A percentile compares a stretch with the other conserved stretches of the same genome.
Evolutionary conservation across 1,140 invertebrate genomes (phyloP).

Genomic region (Aphaenogaster ashmeadi): DNA sequence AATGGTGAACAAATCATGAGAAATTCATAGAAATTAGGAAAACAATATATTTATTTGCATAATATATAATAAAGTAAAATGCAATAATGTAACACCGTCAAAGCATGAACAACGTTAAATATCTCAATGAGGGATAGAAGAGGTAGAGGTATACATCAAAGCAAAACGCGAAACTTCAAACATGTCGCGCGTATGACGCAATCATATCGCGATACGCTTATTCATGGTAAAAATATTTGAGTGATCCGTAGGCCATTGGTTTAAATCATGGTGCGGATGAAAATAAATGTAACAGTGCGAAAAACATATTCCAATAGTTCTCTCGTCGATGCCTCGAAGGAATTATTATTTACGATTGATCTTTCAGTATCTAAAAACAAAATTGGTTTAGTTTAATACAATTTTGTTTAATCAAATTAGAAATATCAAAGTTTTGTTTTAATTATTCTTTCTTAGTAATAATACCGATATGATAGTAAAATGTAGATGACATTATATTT

Average conservation of each 20-base stretch:
- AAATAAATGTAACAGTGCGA: conserved; percentile 17
- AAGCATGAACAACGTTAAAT: conserved; percentile 74
- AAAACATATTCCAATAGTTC: conserved; percentile 25
- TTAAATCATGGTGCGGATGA: neutral
- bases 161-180: conserved; percentile 71
- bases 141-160: conserved; percentile 71
- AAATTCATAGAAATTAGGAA: conserved; percentile 65
- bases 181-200: neutral
- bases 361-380: conserved; percentile 11
- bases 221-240: conserved; percentile 25
- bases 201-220: neutral
- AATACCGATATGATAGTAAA: neutral
- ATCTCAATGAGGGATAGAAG: conserved; percentile 56
- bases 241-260: neutral
- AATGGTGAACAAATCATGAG: neutral
- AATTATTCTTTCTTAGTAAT: conserved; percentile 1
- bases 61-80: conserved; percentile 78
- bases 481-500: neutral
- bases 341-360: conserved; percentile 5
- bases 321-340: neutral
- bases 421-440: neutral
- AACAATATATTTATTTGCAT: conserved; percentile 77
- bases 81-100: conserved; percentile 75
- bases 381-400: neutral
- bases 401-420: conserved; percentile 13